phyloP scores from a whole-genome alignment of 2,797 vertebrate species.

The Lepus townsendii region DNA sequence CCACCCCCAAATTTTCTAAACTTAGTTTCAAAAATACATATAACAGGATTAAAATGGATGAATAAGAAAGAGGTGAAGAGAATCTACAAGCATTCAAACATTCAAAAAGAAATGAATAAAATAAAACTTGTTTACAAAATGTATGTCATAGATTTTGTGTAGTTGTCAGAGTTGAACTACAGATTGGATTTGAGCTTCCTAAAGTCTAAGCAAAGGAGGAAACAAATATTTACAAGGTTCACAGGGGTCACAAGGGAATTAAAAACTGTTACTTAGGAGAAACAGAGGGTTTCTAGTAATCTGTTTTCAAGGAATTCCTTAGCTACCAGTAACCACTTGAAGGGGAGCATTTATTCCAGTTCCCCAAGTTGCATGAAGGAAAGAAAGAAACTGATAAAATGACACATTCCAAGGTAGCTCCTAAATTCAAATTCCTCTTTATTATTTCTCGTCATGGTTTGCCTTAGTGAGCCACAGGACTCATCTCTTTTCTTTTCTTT shows the following conservation, averaged over 20 bases:
- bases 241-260: not conserved
- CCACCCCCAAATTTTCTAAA: conserved; percentile 1
- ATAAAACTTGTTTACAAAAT: conserved; percentile 6
- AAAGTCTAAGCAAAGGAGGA: conserved; percentile 53
- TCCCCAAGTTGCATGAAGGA: conserved; percentile 3
- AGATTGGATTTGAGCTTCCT: conserved; percentile 21
- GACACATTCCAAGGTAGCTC: not conserved
- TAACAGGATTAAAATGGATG: conserved; percentile 34
- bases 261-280: conserved; percentile 11
- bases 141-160: not conserved
- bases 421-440: conserved; percentile 46
- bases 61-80: conserved; percentile 46
- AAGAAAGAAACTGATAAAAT: conserved; percentile 40
- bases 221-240: not conserved
- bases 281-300: conserved; percentile 26
- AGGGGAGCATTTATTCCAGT: conserved; percentile 27
- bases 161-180: not conserved
- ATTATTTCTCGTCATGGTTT: conserved; percentile 55
- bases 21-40: conserved; percentile 42
- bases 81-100: conserved; percentile 51
- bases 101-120: too few species aligned
- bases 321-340: not conserved
- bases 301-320: conserved; percentile 37
- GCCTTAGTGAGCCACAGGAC: conserved; percentile 44
- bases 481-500: not conserved